A percentile compares a stretch with the other conserved stretches of the same genome.
Evolutionary conservation across 2,888 invertebrate species (phyloP).

Genomic region (Tanytarsus gracilentus): DNA sequence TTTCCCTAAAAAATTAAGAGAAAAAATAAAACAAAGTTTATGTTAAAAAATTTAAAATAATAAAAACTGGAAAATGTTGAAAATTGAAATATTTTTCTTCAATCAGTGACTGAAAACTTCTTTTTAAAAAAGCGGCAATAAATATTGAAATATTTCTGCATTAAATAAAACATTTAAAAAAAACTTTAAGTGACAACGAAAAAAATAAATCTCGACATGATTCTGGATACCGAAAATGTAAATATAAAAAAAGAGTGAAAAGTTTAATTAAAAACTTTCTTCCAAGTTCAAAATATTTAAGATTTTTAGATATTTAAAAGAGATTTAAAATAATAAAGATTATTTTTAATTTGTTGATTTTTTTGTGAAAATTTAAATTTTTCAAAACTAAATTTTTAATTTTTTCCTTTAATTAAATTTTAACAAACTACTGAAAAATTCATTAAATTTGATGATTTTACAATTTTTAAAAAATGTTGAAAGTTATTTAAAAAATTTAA

Average conservation of each 20-base stretch:
- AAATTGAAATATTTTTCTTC: too few relatives aligned
- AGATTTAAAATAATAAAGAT: too few relatives aligned
- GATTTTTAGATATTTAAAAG: neutral
- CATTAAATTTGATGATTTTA: too few relatives aligned
- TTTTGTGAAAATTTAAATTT: too few relatives aligned
- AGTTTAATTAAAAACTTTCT: neutral
- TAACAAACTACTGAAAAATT: too few relatives aligned
- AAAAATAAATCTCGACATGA: neutral
- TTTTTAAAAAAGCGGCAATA: neutral
- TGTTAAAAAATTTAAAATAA: neutral
- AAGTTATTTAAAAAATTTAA: too few relatives aligned
- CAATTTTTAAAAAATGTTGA: too few relatives aligned
- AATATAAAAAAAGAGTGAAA: neutral
- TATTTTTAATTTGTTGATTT: too few relatives aligned
- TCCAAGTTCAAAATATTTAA: neutral
- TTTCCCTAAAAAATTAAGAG: neutral
- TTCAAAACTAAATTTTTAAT: too few relatives aligned
- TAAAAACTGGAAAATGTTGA: neutral
- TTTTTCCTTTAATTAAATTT: too few relatives aligned
- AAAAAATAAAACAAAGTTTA: neutral
- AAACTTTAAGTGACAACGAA: neutral
- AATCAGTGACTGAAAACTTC: too few relatives aligned
- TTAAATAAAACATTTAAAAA: neutral
- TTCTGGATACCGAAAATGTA: conserved; percentile 17
- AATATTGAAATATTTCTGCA: neutral